Evolutionary conservation across 1,140 invertebrate species (phyloP), one percentile per base, ranked within the genome.

Genomic region (Eciton burchellii): DNA sequence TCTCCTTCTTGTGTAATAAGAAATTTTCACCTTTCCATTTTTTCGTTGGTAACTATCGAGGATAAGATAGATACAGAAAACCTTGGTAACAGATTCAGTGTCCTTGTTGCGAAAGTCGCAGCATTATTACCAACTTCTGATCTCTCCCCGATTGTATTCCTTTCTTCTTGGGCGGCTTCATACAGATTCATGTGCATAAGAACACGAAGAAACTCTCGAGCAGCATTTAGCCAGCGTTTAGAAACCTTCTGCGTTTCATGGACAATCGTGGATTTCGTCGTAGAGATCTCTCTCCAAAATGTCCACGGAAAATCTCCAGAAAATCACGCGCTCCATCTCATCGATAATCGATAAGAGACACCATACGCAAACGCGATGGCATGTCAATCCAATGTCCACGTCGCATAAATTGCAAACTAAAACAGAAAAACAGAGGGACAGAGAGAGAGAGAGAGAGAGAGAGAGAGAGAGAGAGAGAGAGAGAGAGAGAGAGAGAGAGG

Each of bases 331-430:
- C 24, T 21, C 43, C 29, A 43, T 41, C 29, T 65, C 72, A n/a
- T 12, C 14, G 47, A 41, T 76, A 76, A 76, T 76, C 49, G 49
- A 79, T 68, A 68, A 77, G 41, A 54, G 19, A 24, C 12, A 35
- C 35, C 35, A 21, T 19, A 70, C 29, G 35, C 16, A 76, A 26
- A 52, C 45, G n/a, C 4, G 4, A 12, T 29, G 49, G 63, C 29
- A 56, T 35, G 74, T 79, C 74, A 79, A 79, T 79, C 52, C 49
- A 12, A 70, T 63, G 49, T 79, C 63, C 49, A 35, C 35, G 74
- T 79, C 63, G 24, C 49, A 79, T 79, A 79, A 79, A 79, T 49
- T 77, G 47, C 35, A n/a, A 79, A 63, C 35, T 79, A n/a, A n/a
- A n/a, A n/a, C n/a, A n/a, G n/a, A n/a, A n/a, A n/a, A n/a, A n/a